Conservation (phyloP, 2,797 vertebrate genomes). For the Oreonectes daqikongensis region DNA sequence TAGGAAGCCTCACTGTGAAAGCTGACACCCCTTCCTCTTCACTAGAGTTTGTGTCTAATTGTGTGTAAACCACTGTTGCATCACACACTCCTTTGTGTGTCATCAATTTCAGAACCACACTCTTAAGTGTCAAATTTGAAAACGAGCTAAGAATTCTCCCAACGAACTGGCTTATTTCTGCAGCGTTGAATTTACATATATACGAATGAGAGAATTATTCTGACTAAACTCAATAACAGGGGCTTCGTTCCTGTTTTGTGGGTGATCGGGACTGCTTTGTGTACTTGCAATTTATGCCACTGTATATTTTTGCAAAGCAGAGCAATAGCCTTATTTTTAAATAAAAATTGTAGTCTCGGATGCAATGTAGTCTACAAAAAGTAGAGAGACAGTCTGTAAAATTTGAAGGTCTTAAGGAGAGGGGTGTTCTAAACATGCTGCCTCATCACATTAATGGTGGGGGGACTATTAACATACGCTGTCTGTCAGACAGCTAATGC, state of each 20-base stretch:
- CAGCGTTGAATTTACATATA: background rate
- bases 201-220: conserved; percentile 8
- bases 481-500: conserved; percentile 67
- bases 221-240: conserved; percentile 7
- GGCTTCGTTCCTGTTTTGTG: conserved; percentile 32
- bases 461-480: conserved; percentile 65
- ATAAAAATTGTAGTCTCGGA: background rate
- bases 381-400: conserved; percentile 19
- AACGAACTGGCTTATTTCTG: background rate
- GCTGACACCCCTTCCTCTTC: conserved; percentile 70
- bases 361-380: background rate
- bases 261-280: conserved; percentile 26
- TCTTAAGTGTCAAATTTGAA: conserved; percentile 15
- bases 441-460: conserved; percentile 54
- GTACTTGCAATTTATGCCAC: conserved; percentile 7
- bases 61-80: conserved; percentile 36
- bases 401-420: conserved; percentile 30
- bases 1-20: conserved; percentile 73
- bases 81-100: conserved; percentile 19
- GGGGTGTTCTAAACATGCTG: conserved; percentile 39
- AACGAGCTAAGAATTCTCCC: conserved; percentile 3
- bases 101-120: conserved; percentile 19
- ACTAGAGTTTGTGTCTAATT: conserved; percentile 25
- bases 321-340: background rate
- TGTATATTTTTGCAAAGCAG: background rate